Conservation (phyloP, 92 coral and sea anemone species). For the Ricordea florida region DNA sequence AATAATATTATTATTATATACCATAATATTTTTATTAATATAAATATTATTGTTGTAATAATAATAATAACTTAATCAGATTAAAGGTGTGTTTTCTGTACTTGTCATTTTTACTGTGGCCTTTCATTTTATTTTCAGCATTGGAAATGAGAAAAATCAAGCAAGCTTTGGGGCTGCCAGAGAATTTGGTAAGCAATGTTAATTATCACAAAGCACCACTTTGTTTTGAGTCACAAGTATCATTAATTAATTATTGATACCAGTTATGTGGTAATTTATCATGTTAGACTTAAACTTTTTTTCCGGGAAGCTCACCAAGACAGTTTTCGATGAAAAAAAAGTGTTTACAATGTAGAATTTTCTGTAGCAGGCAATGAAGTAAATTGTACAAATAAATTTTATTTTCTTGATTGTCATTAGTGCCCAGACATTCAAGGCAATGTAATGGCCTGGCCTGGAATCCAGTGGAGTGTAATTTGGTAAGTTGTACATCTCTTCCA, state of each 20-base stretch:
- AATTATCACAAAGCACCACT: background rate
- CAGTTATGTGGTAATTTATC: too few relatives aligned
- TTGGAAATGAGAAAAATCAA: conserved; percentile 65
- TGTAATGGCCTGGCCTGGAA: conserved; percentile 97
- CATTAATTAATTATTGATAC: too few relatives aligned
- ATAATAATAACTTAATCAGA: too few relatives aligned
- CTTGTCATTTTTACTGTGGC: too few relatives aligned
- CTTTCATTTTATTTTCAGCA: conserved; percentile 63
- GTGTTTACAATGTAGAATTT: too few relatives aligned
- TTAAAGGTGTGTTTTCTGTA: too few relatives aligned
- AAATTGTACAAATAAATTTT: background rate
- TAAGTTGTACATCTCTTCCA: conserved; percentile 4
- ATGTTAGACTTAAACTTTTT: background rate
- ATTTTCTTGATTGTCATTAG: conserved; percentile 34
- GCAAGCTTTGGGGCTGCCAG: conserved; percentile 61
- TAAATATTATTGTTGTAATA: too few relatives aligned
- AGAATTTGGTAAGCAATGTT: conserved; percentile 84
- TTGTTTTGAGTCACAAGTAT: too few relatives aligned
- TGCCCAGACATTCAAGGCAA: conserved; percentile 91
- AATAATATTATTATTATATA: background rate
- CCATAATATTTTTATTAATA: background rate
- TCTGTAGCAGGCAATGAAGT: background rate
- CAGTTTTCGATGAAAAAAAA: too few relatives aligned
- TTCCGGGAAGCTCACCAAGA: too few relatives aligned
- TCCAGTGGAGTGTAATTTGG: conserved; percentile 85